Evolutionary conservation across 1,140 invertebrate species (phyloP).

Genomic region (Marisa cornuarietis): DNA sequence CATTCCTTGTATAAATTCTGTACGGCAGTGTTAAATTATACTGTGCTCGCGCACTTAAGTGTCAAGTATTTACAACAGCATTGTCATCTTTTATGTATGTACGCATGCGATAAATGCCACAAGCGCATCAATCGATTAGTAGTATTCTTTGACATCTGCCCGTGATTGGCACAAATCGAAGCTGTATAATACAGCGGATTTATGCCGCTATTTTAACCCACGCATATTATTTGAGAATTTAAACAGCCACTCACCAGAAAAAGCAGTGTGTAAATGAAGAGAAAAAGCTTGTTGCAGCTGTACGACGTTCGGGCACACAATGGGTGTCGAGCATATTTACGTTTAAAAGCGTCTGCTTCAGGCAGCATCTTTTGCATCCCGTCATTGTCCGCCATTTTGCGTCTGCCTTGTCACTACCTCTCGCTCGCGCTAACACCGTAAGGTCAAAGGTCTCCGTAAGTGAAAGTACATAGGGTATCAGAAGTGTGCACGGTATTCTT

Average conservation of each 20-base stretch:
- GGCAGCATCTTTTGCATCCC: slow-evolving; percentile 40
- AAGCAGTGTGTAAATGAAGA: slow-evolving; percentile 46
- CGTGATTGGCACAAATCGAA: background rate
- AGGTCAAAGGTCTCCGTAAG: no score
- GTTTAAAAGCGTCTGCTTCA: slow-evolving; percentile 24
- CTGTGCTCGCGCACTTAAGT: no score
- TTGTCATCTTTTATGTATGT: background rate
- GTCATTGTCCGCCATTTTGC: slow-evolving; percentile 29
- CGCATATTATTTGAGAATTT: no score
- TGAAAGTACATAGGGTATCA: no score
- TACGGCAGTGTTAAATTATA: no score
- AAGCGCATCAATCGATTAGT: background rate
- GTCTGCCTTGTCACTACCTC: background rate
- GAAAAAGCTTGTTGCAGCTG: slow-evolving; percentile 49
- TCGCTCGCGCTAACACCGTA: no score
- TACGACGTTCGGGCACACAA: slow-evolving; percentile 45
- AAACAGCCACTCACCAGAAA: slow-evolving; percentile 43
- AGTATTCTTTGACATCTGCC: background rate
- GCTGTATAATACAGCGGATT: background rate
- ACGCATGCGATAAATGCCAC: background rate
- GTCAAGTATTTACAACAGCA: background rate
- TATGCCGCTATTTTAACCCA: no score
- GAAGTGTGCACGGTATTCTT: no score
- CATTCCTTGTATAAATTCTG: no score
- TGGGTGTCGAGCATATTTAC: slow-evolving; percentile 35